Evolutionary conservation across 2,113 vertebrate genomes (phyloP).

Genomic region (Trogon melanurus): DNA sequence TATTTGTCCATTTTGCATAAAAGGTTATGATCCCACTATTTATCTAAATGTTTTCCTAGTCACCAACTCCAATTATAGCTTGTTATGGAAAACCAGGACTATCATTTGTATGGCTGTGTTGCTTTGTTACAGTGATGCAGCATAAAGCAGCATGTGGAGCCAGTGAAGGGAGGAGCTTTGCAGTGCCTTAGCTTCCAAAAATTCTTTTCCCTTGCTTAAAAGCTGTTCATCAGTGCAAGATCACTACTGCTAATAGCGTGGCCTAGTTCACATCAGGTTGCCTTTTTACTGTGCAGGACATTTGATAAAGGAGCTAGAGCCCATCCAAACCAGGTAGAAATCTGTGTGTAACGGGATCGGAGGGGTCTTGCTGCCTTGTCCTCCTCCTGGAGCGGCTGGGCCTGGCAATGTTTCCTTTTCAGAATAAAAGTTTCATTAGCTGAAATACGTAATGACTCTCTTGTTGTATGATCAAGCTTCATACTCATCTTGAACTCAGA

Average conservation of each 20-base stretch:
- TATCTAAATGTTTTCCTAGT: slow-evolving; percentile 56
- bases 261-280: not conserved
- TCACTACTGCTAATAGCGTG: not conserved
- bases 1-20: slow-evolving; percentile 29
- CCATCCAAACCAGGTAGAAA: not conserved
- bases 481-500: not conserved
- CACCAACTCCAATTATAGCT: slow-evolving; percentile 38
- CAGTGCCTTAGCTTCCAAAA: not conserved
- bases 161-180: not conserved
- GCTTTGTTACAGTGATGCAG: not conserved
- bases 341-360: not conserved
- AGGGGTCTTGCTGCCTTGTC: not conserved
- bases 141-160: not conserved
- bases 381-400: not conserved
- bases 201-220: not conserved
- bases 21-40: slow-evolving; percentile 22
- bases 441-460: not conserved
- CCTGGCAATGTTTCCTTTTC: not conserved
- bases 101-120: slow-evolving; percentile 7
- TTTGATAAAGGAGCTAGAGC: not conserved
- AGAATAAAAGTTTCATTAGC: slow-evolving; percentile 11
- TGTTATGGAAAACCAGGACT: slow-evolving; percentile 9
- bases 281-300: not conserved
- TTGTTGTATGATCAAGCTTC: not conserved
- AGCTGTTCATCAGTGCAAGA: not conserved